phyloP scores from a whole-genome alignment of 2,113 vertebrate species.

The Antigone vipio region DNA sequence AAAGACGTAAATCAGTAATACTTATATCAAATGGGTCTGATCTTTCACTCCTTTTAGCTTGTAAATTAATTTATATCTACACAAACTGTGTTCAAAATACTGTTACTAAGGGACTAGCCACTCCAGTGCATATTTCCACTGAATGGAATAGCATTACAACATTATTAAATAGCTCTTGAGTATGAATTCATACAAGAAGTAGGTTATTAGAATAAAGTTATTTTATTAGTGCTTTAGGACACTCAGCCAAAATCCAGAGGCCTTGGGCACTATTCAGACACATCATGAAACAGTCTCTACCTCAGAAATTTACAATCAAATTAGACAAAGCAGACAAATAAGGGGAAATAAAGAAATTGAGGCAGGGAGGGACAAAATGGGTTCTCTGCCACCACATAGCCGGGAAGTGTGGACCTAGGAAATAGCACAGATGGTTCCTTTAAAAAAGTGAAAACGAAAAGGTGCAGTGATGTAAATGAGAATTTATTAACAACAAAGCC shows the following conservation, averaged over 20 bases:
- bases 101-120: neutral
- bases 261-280: neutral
- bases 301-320: neutral
- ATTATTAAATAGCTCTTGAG: constrained; percentile 15
- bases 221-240: constrained; percentile 20
- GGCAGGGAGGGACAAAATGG: neutral
- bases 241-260: neutral
- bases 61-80: neutral
- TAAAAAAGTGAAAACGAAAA: constrained; percentile 61
- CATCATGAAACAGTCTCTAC: neutral
- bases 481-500: constrained; percentile 73
- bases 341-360: neutral
- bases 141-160: neutral
- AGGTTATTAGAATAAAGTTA: constrained; percentile 8
- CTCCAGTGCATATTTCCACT: neutral
- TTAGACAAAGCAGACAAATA: neutral
- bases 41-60: neutral
- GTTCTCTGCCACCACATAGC: neutral
- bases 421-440: constrained; percentile 17
- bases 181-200: constrained; percentile 7
- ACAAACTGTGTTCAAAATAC: neutral
- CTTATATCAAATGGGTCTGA: neutral
- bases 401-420: neutral
- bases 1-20: neutral
- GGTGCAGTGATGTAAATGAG: constrained; percentile 69